Evolutionary conservation across 2,888 invertebrate genomes (phyloP).

Genomic region (Agonopterix subpropinquella): DNA sequence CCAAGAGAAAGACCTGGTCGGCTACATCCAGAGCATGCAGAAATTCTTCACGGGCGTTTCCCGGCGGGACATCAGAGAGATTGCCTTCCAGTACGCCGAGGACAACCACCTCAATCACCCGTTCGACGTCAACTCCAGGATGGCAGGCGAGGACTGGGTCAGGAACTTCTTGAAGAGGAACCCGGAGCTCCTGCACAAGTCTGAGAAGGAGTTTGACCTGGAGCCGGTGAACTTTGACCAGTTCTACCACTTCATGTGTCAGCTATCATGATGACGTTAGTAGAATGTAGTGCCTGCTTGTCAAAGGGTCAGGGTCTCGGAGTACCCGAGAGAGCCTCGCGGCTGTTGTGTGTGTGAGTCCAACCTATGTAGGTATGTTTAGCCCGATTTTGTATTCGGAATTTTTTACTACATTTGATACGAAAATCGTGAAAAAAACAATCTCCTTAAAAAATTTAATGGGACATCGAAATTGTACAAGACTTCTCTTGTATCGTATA

Average conservation of each 20-base stretch:
- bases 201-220: constrained; percentile 52
- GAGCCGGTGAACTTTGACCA: constrained; percentile 70
- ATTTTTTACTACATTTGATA: background rate
- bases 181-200: constrained; percentile 55
- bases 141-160: constrained; percentile 72
- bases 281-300: background rate
- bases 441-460: background rate
- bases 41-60: constrained; percentile 68
- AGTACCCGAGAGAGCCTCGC: constrained; percentile 40
- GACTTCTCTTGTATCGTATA: background rate
- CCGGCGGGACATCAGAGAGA: constrained; percentile 59
- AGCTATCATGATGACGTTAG: constrained; percentile 51
- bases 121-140: constrained; percentile 62
- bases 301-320: constrained; percentile 34
- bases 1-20: constrained; percentile 66
- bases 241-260: constrained; percentile 71
- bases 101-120: constrained; percentile 62
- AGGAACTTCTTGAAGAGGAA: constrained; percentile 67
- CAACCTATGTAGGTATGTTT: background rate
- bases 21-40: constrained; percentile 70
- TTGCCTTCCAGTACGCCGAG: constrained; percentile 71
- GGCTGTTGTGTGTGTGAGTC: background rate
- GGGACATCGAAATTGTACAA: background rate
- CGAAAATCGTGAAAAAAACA: background rate
- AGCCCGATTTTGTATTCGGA: background rate